These are phyloP conservation scores for Diaperis boleti DNA, from an alignment of 2,888 invertebrate species.

Conservation along the genomic window DNA sequence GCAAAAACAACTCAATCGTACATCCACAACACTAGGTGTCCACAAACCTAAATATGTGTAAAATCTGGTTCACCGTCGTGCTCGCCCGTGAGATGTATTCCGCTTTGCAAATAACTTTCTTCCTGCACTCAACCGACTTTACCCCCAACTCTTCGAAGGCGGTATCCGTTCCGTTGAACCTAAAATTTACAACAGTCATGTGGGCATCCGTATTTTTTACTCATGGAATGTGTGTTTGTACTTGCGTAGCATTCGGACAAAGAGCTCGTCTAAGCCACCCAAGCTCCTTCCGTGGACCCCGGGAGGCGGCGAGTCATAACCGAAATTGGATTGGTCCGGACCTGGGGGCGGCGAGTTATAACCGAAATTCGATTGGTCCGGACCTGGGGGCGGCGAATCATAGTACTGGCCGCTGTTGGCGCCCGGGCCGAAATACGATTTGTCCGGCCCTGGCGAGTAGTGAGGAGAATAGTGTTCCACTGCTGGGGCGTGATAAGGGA, in stretches of 20 bases:
- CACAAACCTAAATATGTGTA: slow-evolving; percentile 52
- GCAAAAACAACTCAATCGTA: slow-evolving; percentile 39
- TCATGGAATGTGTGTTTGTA: not conserved
- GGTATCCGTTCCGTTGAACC: slow-evolving; percentile 58
- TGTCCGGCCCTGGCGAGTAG: not conserved
- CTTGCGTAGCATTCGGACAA: slow-evolving; percentile 15
- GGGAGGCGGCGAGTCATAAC: slow-evolving; percentile 7
- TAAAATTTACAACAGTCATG: slow-evolving; percentile 47
- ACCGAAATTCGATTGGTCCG: too few species aligned
- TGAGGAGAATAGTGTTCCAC: not conserved
- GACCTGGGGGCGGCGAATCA: slow-evolving; percentile 3
- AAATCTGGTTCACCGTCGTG: slow-evolving; percentile 51
- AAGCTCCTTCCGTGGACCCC: slow-evolving; percentile 7
- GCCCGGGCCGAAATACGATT: not conserved
- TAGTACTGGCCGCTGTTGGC: not conserved
- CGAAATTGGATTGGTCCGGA: too few species aligned
- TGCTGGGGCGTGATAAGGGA: not conserved
- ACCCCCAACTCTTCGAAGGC: slow-evolving; percentile 60
- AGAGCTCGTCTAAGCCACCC: slow-evolving; percentile 4
- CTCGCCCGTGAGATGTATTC: slow-evolving; percentile 65
- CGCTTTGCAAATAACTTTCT: slow-evolving; percentile 69
- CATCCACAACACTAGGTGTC: not conserved
- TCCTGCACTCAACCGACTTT: slow-evolving; percentile 63
- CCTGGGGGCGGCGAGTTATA: too few species aligned
- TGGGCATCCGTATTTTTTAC: not conserved